Base-by-base conservation (phyloP, 2,113 vertebrate genomes). In the Bostrychus sinensis region DNA sequence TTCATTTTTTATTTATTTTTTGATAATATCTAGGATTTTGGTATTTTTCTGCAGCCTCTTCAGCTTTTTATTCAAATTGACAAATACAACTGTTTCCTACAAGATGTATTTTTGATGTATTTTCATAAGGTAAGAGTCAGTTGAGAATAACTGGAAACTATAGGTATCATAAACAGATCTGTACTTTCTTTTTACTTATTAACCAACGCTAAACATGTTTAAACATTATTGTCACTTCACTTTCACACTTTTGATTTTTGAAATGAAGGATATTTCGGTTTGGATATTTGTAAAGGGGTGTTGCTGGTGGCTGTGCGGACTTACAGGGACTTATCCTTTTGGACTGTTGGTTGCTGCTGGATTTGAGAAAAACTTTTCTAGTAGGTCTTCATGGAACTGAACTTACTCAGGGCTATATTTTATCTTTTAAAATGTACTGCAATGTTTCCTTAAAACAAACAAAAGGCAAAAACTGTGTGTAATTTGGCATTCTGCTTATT, bases 321-420 rank as follows among this genome's bases (percentile, higher is more conserved):
- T 81, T 7, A 50, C 9, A 59, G 84, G 82, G 82, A 84, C 80
- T 88, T 91, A 87, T 85, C 69, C 53, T 23, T 34, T 54, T 75
- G 50, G 38, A 42, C 25, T 13, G 4, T 45, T 32, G 3, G 56
- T 32, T 37, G 55, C 43, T 51, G 26, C 37, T 34, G 41, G 72
- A 25, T 72, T 58, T 48, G n/a, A 58, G 43, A 62, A 55, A 2
- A 34, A 62, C 22, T 17, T 7, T 28, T 42, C 43, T 20, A 26
- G 64, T 25, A 58, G n/a, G 1, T 3, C 11, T 36, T 56, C n/a
- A n/a, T n/a, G n/a, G n/a, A n/a, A n/a, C n/a, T n/a, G n/a, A n/a
- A n/a, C n/a, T n/a, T n/a, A n/a, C 13, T 13, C 11, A 46, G 13
- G 57, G 3, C 1, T n/a, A 58, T 54, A 64, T 55, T 22, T n/a